Evolutionary conservation across 2,888 invertebrate species (phyloP).

Genomic region (Hofmannophila pseudospretella): DNA sequence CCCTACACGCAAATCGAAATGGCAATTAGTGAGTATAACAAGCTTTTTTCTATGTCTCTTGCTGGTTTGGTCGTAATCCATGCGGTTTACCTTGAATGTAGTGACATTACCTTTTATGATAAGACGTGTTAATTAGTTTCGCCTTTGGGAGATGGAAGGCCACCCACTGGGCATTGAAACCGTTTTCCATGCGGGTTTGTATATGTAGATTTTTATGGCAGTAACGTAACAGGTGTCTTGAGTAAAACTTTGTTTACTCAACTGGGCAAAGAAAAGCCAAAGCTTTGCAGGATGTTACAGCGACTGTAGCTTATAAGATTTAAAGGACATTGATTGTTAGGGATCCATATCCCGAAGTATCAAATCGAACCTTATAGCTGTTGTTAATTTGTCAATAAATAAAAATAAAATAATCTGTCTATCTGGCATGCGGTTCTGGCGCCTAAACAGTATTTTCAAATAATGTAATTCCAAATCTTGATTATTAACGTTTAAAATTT

Average conservation of each 20-base stretch:
- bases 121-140: constrained; percentile 55
- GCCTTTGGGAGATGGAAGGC: constrained; percentile 59
- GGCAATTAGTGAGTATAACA: constrained; percentile 85
- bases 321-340: too few species aligned
- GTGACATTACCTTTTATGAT: constrained; percentile 64
- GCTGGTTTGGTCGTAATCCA: constrained; percentile 17
- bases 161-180: constrained; percentile 34
- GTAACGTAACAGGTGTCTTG: constrained; percentile 2
- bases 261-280: neutral
- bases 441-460: too few species aligned
- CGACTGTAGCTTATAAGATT: too few species aligned
- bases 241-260: neutral
- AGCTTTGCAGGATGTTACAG: too few species aligned
- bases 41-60: neutral
- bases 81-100: constrained; percentile 56
- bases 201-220: constrained; percentile 20
- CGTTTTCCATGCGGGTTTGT: constrained; percentile 31
- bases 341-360: too few species aligned
- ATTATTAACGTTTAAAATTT: too few species aligned
- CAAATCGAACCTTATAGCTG: too few species aligned
- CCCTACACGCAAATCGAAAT: constrained; percentile 89
- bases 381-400: too few species aligned
- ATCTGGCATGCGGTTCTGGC: too few species aligned
- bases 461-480: too few species aligned
- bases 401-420: too few species aligned